These are phyloP conservation scores for Heliconius himera DNA, from an alignment of 1,140 invertebrate genomes.

Conservation along the genomic window DNA sequence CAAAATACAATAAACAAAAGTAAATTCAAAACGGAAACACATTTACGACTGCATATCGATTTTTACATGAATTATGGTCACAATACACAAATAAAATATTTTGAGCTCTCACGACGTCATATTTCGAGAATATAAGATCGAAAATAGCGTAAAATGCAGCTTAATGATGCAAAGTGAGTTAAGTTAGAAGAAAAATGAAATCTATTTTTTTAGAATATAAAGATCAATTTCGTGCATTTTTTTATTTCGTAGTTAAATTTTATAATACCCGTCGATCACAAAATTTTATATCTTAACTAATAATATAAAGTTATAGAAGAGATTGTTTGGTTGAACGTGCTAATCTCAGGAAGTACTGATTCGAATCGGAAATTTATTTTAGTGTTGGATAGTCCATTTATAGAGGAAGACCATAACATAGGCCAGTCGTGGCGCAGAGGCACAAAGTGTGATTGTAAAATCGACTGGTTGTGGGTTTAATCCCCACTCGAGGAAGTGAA, in stretches of 20 bases:
- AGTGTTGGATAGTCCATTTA: too few relatives aligned
- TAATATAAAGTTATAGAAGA: too few relatives aligned
- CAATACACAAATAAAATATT: conserved; percentile 24
- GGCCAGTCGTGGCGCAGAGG: too few relatives aligned
- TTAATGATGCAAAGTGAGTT: neutral
- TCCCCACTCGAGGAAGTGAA: too few relatives aligned
- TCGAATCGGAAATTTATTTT: too few relatives aligned
- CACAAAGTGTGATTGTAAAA: too few relatives aligned
- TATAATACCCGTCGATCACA: conserved; percentile 43
- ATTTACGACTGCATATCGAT: conserved; percentile 41
- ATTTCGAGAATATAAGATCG: neutral
- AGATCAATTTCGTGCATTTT: neutral
- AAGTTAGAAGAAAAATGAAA: neutral
- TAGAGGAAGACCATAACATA: too few relatives aligned
- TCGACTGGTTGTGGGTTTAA: too few relatives aligned
- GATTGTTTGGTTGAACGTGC: too few relatives aligned
- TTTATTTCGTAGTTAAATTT: conserved; percentile 17
- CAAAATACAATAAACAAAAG: conserved; percentile 39
- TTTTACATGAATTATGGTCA: conserved; percentile 41
- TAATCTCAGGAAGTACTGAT: too few relatives aligned
- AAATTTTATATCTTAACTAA: neutral
- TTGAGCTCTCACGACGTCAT: neutral
- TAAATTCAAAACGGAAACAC: conserved; percentile 32
- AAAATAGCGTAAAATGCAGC: neutral
- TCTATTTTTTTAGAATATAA: neutral